phyloP scores from a whole-genome alignment of 2,797 vertebrate species.

The Chromobotia macracanthus region DNA sequence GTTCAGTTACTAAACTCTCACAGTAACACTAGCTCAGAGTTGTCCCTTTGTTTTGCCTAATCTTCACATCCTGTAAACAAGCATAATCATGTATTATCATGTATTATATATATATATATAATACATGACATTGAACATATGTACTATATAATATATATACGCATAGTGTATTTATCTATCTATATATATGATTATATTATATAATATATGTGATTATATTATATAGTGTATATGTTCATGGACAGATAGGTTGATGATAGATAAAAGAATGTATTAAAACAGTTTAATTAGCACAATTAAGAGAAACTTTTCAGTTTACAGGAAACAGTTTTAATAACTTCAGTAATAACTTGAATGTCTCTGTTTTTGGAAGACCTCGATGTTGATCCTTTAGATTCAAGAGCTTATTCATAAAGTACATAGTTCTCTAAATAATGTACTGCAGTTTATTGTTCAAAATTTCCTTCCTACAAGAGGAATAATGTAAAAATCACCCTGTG shows the following conservation, averaged over 20 bases:
- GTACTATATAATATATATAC: too few relatives aligned
- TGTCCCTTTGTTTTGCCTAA: conserved; percentile 1
- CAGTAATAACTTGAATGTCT: not conserved
- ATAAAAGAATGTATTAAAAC: not conserved
- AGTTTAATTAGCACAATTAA: not conserved
- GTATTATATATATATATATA: too few relatives aligned
- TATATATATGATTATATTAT: too few relatives aligned
- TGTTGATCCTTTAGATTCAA: not conserved
- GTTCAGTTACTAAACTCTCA: too few relatives aligned
- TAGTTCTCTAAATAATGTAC: not conserved
- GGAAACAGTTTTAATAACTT: too few relatives aligned
- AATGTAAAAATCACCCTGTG: not conserved
- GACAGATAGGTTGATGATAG: too few relatives aligned
- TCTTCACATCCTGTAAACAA: conserved; percentile 31
- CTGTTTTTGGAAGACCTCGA: not conserved
- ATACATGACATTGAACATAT: too few relatives aligned
- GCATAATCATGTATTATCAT: conserved; percentile 8
- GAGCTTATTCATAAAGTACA: not conserved
- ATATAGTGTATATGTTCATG: too few relatives aligned
- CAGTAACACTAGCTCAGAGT: conserved; percentile 1
- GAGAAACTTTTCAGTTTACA: not conserved
- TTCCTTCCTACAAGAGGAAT: not conserved
- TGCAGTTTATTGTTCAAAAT: not conserved
- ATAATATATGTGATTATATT: too few relatives aligned
- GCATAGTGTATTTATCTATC: too few relatives aligned